Evolutionary conservation across 2,113 vertebrate genomes (phyloP).

Genomic region (Ptyas mucosa): DNA sequence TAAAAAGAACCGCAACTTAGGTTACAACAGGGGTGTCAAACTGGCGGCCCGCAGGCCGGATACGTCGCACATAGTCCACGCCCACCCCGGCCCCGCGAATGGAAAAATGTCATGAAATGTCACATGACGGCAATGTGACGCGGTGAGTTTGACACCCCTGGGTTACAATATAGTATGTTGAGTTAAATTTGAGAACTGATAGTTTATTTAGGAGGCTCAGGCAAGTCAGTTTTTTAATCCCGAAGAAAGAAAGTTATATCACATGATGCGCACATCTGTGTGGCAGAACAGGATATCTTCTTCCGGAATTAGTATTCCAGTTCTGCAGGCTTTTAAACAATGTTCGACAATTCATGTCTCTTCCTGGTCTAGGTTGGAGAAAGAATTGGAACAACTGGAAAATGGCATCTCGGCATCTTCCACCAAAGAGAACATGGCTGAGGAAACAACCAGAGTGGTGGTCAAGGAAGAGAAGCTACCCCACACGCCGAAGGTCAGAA

Average conservation of each 20-base stretch:
- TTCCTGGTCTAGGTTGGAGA: constrained; percentile 73
- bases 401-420: constrained; percentile 62
- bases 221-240: neutral
- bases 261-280: neutral
- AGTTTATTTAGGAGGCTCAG: neutral
- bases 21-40: neutral
- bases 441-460: constrained; percentile 24
- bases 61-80: too few species aligned
- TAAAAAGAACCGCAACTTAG: neutral
- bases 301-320: neutral
- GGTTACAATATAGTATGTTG: neutral
- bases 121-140: too few species aligned
- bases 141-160: too few species aligned
- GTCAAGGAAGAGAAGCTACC: constrained; percentile 64
- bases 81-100: too few species aligned
- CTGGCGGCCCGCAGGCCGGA: too few species aligned
- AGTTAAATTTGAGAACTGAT: neutral
- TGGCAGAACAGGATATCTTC: neutral
- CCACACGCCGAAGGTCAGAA: constrained; percentile 61
- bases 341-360: neutral
- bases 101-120: too few species aligned
- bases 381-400: constrained; percentile 81
- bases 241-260: neutral
- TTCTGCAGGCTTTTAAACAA: neutral
- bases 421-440: constrained; percentile 67